These are phyloP conservation scores for Julus scandinavius DNA, from an alignment of 2,888 invertebrate genomes.

Conservation along the genomic window DNA sequence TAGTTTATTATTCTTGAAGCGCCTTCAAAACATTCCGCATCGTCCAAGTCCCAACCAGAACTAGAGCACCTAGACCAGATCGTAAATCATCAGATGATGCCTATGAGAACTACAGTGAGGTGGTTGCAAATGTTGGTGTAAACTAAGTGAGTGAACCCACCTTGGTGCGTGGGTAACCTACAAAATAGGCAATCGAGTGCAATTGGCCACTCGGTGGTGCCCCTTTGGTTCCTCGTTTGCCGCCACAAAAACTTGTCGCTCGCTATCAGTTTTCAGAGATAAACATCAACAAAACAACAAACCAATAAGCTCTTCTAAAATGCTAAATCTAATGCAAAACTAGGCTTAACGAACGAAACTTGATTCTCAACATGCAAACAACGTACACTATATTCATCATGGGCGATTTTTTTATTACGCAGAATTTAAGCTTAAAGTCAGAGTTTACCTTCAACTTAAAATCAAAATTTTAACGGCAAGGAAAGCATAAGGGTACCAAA, in stretches of 20 bases:
- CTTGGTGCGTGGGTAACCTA: slow-evolving; percentile 45
- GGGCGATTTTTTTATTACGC: slow-evolving; percentile 6
- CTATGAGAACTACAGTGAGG: slow-evolving; percentile 35
- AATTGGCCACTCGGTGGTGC: slow-evolving; percentile 30
- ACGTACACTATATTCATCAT: neutral
- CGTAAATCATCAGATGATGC: slow-evolving; percentile 43
- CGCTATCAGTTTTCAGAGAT: neutral
- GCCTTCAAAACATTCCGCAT: slow-evolving; percentile 1
- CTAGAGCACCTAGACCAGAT: neutral
- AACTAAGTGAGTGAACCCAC: slow-evolving; percentile 41
- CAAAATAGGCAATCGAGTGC: slow-evolving; percentile 31
- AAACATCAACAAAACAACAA: slow-evolving; percentile 39
- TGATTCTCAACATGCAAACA: slow-evolving; percentile 20
- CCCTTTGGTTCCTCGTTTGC: slow-evolving; percentile 33
- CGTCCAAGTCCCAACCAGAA: slow-evolving; percentile 3
- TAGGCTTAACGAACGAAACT: neutral
- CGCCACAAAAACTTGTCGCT: slow-evolving; percentile 40
- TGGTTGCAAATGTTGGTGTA: slow-evolving; percentile 30
- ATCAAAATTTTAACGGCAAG: neutral
- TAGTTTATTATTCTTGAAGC: slow-evolving; percentile 18
- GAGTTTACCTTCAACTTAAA: slow-evolving; percentile 25
- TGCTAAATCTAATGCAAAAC: slow-evolving; percentile 1
- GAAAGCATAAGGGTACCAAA: neutral
- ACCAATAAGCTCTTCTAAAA: slow-evolving; percentile 15
- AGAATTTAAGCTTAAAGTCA: neutral